Conservation (phyloP, 2,113 vertebrate species). For the Zosterops pallidus region DNA sequence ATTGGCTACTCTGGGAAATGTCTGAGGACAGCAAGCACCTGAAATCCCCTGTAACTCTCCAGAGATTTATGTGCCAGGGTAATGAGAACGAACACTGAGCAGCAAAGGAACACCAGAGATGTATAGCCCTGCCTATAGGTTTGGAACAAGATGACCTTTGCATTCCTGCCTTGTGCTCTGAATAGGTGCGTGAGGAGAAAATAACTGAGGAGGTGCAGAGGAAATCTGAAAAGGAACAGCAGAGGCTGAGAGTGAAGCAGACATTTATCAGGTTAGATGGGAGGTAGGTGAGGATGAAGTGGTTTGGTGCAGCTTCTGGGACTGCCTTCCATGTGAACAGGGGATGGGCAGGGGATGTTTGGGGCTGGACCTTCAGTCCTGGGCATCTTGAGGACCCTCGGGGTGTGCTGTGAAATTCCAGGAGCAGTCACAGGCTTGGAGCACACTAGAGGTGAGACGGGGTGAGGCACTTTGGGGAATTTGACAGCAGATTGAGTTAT, state of each 20-base stretch:
- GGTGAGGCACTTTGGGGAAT: not conserved
- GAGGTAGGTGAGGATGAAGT: not conserved
- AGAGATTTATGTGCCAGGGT: not conserved
- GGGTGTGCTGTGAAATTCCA: not conserved
- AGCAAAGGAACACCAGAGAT: not conserved
- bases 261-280: not conserved
- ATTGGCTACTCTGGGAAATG: not conserved
- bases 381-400: not conserved
- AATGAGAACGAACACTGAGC: not conserved
- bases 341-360: not conserved
- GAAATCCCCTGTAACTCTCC: not conserved
- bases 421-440: not conserved
- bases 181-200: not conserved
- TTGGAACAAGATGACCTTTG: slow-evolving; percentile 2
- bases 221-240: not conserved
- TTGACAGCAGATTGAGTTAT: not conserved
- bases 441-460: not conserved
- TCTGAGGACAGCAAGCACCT: slow-evolving; percentile 1
- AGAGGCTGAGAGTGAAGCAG: not conserved
- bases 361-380: not conserved
- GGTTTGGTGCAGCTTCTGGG: not conserved
- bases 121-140: not conserved
- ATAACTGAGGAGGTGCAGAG: not conserved
- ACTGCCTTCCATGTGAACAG: not conserved
- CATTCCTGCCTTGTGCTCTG: not conserved